Evolutionary conservation across 2,797 vertebrate genomes (phyloP).

Genomic region (Rhinichthys osculus): DNA sequence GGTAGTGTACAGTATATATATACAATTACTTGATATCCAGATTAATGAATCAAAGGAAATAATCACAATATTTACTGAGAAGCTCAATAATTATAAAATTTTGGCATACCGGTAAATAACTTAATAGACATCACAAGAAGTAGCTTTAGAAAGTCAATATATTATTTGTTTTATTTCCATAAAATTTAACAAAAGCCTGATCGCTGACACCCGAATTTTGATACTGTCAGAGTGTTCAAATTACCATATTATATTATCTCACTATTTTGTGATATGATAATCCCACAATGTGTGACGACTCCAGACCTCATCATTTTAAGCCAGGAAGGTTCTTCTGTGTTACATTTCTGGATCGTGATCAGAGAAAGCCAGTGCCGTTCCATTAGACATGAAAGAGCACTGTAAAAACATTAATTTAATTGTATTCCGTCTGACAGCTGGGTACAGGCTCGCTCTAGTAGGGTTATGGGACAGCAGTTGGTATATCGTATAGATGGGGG

Average conservation of each 20-base stretch:
- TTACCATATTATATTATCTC: not conserved
- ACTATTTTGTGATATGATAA: slow-evolving; percentile 1
- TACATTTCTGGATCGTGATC: slow-evolving; percentile 51
- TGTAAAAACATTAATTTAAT: slow-evolving; percentile 74
- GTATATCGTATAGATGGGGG: slow-evolving; percentile 74
- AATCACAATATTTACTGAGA: no score
- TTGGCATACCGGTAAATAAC: no score
- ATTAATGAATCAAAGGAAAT: no score
- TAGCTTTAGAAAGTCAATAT: not conserved
- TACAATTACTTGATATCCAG: no score
- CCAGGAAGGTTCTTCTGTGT: slow-evolving; percentile 6
- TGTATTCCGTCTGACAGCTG: slow-evolving; percentile 76
- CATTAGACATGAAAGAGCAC: slow-evolving; percentile 68
- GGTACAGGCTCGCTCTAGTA: slow-evolving; percentile 70
- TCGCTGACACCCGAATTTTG: not conserved
- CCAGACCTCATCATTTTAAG: not conserved
- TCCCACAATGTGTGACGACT: not conserved
- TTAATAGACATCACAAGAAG: not conserved
- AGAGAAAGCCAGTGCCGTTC: slow-evolving; percentile 61
- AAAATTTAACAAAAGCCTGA: not conserved
- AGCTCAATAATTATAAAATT: no score
- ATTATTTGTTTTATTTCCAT: not conserved
- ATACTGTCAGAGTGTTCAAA: not conserved
- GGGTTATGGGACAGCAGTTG: slow-evolving; percentile 65
- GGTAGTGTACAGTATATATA: no score